These are phyloP conservation scores for Lysandra coridon DNA, from an alignment of 2,888 invertebrate genomes.

Conservation along the genomic window DNA sequence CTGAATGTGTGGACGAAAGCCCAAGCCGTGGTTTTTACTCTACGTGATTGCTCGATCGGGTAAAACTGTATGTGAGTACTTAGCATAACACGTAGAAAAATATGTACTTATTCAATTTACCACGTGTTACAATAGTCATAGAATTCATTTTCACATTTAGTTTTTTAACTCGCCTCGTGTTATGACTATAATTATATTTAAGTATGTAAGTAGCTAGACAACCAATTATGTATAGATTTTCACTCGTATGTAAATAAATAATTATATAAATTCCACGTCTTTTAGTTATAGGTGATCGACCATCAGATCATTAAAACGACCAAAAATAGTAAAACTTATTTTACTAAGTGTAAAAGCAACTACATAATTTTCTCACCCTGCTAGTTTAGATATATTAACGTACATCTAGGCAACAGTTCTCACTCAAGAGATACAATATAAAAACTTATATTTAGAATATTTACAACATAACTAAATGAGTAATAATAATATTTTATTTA, in stretches of 20 bases:
- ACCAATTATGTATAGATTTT: background rate
- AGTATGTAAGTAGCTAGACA: no score
- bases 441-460: conserved; percentile 25
- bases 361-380: conserved; percentile 22
- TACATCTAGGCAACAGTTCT: conserved; percentile 8
- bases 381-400: conserved; percentile 17
- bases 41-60: no score
- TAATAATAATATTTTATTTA: background rate
- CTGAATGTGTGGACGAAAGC: no score
- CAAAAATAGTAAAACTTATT: conserved; percentile 27
- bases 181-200: no score
- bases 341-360: conserved; percentile 31
- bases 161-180: background rate
- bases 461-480: conserved; percentile 5
- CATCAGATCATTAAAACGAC: background rate
- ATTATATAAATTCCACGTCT: background rate
- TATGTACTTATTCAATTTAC: no score
- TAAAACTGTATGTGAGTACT: no score
- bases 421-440: background rate
- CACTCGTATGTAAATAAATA: conserved; percentile 2
- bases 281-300: background rate
- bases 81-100: no score
- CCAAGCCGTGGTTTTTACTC: no score
- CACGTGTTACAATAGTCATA: no score
- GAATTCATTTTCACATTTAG: background rate